A percentile compares a stretch with the other conserved stretches of the same genome.
These are phyloP conservation scores for Micrasema longulum DNA, from an alignment of 1,140 invertebrate genomes.

Conservation along the genomic window DNA sequence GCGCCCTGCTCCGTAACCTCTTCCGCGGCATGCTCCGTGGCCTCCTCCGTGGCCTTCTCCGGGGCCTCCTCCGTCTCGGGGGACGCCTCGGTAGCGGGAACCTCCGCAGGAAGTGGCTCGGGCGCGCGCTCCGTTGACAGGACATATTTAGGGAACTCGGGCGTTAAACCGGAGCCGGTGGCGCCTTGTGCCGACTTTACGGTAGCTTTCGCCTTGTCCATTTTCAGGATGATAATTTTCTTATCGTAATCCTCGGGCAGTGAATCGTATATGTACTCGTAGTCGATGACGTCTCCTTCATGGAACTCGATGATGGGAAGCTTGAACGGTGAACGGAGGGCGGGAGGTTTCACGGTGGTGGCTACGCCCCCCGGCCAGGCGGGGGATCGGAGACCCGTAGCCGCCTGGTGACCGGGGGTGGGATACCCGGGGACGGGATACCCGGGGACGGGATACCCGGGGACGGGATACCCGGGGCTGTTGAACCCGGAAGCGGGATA, in stretches of 20 bases:
- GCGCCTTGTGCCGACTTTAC: background rate
- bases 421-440: background rate
- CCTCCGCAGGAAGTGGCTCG: too few relatives aligned
- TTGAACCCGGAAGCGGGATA: background rate
- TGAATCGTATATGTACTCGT: slow-evolving; percentile 44
- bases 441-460: background rate
- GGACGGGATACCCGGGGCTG: too few relatives aligned
- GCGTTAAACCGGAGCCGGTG: background rate
- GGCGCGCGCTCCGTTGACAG: too few relatives aligned
- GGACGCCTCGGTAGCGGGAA: background rate
- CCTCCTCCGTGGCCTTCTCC: background rate
- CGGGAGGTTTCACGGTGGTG: background rate
- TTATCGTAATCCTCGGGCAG: slow-evolving; percentile 12
- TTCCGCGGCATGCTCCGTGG: background rate
- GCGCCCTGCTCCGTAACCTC: background rate
- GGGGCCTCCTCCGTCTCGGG: background rate
- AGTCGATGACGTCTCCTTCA: slow-evolving; percentile 44
- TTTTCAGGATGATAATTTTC: slow-evolving; percentile 1
- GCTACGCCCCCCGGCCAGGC: background rate
- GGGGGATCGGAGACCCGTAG: background rate
- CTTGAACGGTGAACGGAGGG: too few relatives aligned
- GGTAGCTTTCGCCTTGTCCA: slow-evolving; percentile 9
- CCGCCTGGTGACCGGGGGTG: background rate
- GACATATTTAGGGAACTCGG: too few relatives aligned
- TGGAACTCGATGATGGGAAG: slow-evolving; percentile 25